Percentiles rank a stretch among this genome's conserved stretches.
These are phyloP conservation scores for Hyles vespertilio DNA, from an alignment of 1,140 invertebrate species.

Conservation along the genomic window DNA sequence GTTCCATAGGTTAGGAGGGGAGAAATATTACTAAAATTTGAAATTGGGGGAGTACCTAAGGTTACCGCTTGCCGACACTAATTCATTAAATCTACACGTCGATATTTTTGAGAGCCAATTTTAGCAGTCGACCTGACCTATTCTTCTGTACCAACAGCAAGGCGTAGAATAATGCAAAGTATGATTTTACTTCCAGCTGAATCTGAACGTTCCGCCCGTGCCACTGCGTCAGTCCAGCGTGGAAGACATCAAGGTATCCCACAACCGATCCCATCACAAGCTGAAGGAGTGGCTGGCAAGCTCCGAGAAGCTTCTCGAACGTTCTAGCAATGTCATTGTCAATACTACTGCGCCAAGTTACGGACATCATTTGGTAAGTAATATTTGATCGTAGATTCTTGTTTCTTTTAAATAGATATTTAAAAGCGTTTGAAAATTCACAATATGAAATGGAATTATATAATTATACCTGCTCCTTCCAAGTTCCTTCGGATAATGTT, in stretches of 20 bases:
- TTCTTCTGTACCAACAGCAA: too few relatives aligned
- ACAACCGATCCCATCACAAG: constrained; percentile 33
- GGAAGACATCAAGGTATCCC: constrained; percentile 45
- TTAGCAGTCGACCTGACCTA: too few relatives aligned
- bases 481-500: too few relatives aligned
- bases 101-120: too few relatives aligned
- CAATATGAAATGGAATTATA: too few relatives aligned
- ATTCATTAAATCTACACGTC: too few relatives aligned
- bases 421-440: too few relatives aligned
- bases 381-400: not conserved
- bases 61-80: too few relatives aligned
- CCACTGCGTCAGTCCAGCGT: constrained; percentile 19
- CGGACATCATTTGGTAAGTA: constrained; percentile 51
- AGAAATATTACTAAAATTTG: too few relatives aligned
- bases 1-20: too few relatives aligned
- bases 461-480: too few relatives aligned
- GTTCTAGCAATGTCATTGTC: constrained; percentile 19
- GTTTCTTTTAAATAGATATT: not conserved
- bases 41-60: too few relatives aligned
- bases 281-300: constrained; percentile 32
- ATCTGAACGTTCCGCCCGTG: constrained; percentile 25
- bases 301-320: constrained; percentile 25
- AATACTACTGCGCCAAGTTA: constrained; percentile 37
- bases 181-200: constrained; percentile 31
- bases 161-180: not conserved